Evolutionary conservation across 1,140 invertebrate species (phyloP).

Genomic region (Macrocentrus cingulum): DNA sequence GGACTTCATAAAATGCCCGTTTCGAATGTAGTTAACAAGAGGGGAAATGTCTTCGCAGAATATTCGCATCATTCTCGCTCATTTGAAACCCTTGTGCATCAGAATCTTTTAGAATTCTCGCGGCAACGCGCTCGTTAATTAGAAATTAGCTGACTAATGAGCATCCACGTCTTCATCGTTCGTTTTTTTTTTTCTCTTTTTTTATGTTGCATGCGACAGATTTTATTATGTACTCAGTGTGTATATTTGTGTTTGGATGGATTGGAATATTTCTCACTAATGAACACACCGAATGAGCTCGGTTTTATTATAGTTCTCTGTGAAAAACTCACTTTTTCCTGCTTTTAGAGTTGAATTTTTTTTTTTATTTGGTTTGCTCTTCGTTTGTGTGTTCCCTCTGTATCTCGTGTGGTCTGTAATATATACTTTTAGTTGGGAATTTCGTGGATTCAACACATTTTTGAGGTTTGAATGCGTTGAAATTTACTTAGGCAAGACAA

Average conservation of each 20-base stretch:
- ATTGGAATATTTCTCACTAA: background rate
- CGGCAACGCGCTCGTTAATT: conserved; percentile 25
- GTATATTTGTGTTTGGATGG: conserved; percentile 23
- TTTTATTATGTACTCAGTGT: conserved; percentile 3
- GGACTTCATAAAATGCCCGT: conserved; percentile 3
- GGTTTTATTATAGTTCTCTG: background rate
- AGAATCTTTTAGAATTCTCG: background rate
- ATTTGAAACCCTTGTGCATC: background rate
- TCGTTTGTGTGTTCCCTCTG: background rate
- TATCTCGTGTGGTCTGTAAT: no score
- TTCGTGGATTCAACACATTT: no score
- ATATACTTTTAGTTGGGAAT: no score
- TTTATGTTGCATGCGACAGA: conserved; percentile 7
- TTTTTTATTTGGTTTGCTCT: no score
- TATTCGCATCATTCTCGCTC: background rate
- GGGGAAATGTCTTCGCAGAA: background rate
- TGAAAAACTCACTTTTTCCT: background rate
- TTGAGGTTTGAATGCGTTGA: no score
- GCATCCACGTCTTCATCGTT: background rate
- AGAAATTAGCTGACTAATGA: conserved; percentile 30
- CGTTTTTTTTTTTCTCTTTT: background rate
- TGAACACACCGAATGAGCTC: background rate
- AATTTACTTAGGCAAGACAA: background rate
- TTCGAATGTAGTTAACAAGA: conserved; percentile 5
- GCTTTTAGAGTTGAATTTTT: background rate